These are phyloP conservation scores for Clivina fossor DNA, from an alignment of 2,888 invertebrate species.

Conservation along the genomic window DNA sequence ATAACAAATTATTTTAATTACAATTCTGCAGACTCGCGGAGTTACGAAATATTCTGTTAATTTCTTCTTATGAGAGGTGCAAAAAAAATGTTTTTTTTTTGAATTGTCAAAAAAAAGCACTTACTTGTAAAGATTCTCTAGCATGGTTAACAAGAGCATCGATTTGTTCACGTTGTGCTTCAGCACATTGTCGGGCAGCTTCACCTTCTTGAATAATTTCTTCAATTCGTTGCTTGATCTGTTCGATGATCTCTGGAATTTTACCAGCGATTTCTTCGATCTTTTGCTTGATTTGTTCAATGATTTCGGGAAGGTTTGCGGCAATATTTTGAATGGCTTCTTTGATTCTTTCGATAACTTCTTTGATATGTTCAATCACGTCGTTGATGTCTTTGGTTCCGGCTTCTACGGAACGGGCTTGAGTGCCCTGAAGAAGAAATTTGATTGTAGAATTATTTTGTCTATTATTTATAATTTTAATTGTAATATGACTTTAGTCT, in stretches of 20 bases:
- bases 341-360: background rate
- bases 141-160: too few relatives aligned
- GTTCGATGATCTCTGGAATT: background rate
- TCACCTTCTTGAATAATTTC: slow-evolving; percentile 6
- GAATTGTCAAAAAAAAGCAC: too few relatives aligned
- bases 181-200: background rate
- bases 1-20: too few relatives aligned
- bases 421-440: slow-evolving; percentile 11
- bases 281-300: background rate
- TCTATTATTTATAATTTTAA: too few relatives aligned
- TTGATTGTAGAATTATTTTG: too few relatives aligned
- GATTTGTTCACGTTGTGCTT: background rate
- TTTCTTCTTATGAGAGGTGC: too few relatives aligned
- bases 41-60: too few relatives aligned
- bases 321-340: slow-evolving; percentile 3
- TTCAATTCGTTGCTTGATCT: slow-evolving; percentile 2
- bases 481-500: too few relatives aligned
- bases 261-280: background rate
- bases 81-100: too few relatives aligned
- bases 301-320: background rate
- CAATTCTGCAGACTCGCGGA: too few relatives aligned
- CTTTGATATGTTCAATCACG: background rate
- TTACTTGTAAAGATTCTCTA: too few relatives aligned
- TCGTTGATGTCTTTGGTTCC: background rate
- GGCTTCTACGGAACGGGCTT: slow-evolving; percentile 10